These are phyloP conservation scores for Acanthis flammea DNA, from an alignment of 2,797 vertebrate species.

Conservation along the genomic window DNA sequence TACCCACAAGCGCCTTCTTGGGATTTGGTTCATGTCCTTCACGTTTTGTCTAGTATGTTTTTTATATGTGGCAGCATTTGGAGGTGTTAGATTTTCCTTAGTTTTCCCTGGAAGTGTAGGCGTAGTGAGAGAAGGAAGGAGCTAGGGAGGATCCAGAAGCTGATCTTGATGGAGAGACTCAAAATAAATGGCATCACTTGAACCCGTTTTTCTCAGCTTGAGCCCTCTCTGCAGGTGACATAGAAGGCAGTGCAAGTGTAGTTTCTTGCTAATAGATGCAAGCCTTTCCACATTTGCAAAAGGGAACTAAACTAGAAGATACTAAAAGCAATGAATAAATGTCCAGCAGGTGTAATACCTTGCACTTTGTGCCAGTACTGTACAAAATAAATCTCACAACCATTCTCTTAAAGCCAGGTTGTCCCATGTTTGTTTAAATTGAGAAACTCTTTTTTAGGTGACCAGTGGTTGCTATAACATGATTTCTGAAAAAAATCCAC, in stretches of 20 bases:
- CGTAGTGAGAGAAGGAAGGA: slow-evolving; percentile 12
- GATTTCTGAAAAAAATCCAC: not conserved
- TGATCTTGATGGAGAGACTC: not conserved
- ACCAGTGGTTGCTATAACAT: not conserved
- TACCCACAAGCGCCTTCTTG: not conserved
- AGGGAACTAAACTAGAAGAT: not conserved
- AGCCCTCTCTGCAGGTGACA: not conserved
- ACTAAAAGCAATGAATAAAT: not conserved
- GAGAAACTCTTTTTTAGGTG: not conserved
- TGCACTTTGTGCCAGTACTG: not conserved
- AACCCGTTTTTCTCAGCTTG: not conserved
- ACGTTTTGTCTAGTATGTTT: not conserved
- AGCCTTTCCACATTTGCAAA: not conserved
- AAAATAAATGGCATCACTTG: not conserved
- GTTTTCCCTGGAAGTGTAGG: not conserved
- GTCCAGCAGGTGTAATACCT: not conserved
- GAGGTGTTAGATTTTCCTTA: slow-evolving; percentile 9
- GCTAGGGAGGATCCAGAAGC: not conserved
- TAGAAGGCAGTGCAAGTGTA: not conserved
- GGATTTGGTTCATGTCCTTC: slow-evolving; percentile 6
- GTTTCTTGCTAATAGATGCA: not conserved
- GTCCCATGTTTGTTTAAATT: not conserved
- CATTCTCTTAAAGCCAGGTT: not conserved
- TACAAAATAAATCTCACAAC: not conserved
- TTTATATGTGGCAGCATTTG: not conserved